These are phyloP conservation scores for Ridgeia piscesae DNA, from an alignment of 1,140 invertebrate species.

Conservation along the genomic window DNA sequence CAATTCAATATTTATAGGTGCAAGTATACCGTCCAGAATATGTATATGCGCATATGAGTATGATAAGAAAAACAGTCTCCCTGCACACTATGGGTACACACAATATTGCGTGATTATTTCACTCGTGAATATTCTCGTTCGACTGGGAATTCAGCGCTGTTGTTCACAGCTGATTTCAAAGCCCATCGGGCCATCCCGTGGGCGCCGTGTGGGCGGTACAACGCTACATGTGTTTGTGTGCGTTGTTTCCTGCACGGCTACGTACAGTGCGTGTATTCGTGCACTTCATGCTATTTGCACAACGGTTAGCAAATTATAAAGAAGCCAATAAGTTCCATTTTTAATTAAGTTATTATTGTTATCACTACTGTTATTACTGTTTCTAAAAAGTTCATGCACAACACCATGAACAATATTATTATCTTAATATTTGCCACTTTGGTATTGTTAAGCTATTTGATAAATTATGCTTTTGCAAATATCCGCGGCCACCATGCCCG, in stretches of 20 bases:
- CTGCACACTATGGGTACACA: neutral
- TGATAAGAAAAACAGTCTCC: neutral
- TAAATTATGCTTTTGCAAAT: too few species aligned
- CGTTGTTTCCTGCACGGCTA: neutral
- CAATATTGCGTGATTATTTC: neutral
- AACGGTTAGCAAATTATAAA: neutral
- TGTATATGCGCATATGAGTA: neutral
- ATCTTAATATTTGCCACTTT: too few species aligned
- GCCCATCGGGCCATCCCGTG: neutral
- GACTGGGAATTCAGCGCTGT: neutral
- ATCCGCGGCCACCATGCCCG: too few species aligned
- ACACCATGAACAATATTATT: too few species aligned
- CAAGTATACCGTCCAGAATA: neutral
- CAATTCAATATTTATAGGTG: neutral
- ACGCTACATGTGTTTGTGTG: neutral
- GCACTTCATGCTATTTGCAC: neutral
- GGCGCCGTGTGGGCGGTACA: neutral
- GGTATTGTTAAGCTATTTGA: too few species aligned
- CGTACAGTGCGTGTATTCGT: neutral
- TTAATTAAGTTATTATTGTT: too few species aligned
- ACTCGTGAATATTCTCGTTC: neutral
- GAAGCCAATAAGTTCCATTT: too few species aligned
- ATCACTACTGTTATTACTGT: too few species aligned
- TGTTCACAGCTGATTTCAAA: neutral
- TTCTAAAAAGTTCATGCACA: too few species aligned